Conservation (phyloP, 2,797 vertebrate genomes). For the Anabas testudineus region DNA sequence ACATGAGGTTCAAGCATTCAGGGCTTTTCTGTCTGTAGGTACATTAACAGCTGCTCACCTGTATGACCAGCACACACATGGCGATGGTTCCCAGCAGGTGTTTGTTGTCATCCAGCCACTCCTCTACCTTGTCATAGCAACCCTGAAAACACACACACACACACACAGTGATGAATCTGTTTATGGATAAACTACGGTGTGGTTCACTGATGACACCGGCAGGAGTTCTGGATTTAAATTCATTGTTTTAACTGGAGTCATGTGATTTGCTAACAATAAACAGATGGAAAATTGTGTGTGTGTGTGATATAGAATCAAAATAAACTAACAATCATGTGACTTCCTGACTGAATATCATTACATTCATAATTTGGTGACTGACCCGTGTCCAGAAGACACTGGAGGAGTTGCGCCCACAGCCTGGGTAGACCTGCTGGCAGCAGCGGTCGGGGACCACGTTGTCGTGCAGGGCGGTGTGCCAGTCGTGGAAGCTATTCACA, state of each 20-base stretch:
- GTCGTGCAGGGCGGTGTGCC: slow-evolving; percentile 90
- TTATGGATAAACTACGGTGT: too few species aligned
- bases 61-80: slow-evolving; percentile 95
- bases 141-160: slow-evolving; percentile 81
- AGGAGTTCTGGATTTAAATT: too few species aligned
- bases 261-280: too few species aligned
- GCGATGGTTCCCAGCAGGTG: slow-evolving; percentile 94
- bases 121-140: slow-evolving; percentile 94
- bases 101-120: slow-evolving; percentile 95
- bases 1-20: too few species aligned
- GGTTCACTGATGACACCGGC: too few species aligned
- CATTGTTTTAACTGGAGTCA: too few species aligned
- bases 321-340: too few species aligned
- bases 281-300: too few species aligned
- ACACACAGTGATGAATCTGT: too few species aligned
- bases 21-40: too few species aligned
- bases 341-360: not conserved
- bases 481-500: slow-evolving; percentile 90
- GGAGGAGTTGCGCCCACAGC: slow-evolving; percentile 91
- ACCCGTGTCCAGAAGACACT: slow-evolving; percentile 92
- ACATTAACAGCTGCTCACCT: slow-evolving; percentile 81
- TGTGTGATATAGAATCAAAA: too few species aligned
- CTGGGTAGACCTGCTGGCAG: slow-evolving; percentile 90
- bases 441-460: slow-evolving; percentile 93
- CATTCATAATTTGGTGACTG: slow-evolving; percentile 2